Evolutionary conservation across 2,888 invertebrate genomes (phyloP).

Genomic region (Panopea generosa): DNA sequence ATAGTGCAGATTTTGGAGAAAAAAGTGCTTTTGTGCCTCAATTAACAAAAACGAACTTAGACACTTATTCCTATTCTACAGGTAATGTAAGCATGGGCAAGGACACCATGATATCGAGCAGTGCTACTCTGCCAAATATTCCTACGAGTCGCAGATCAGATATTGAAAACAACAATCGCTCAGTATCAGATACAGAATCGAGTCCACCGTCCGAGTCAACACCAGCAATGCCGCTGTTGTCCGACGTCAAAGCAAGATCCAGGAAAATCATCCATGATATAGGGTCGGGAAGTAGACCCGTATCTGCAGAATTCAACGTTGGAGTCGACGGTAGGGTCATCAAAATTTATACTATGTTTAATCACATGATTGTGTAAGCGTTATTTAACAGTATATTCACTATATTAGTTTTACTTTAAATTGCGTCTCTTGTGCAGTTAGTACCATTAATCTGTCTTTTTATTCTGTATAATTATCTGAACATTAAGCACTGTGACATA

Average conservation of each 20-base stretch:
- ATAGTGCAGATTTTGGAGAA: slow-evolving; percentile 61
- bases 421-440: no score
- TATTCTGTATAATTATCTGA: no score
- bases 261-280: slow-evolving; percentile 85
- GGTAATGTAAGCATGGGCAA: slow-evolving; percentile 59
- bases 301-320: slow-evolving; percentile 80
- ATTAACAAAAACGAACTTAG: slow-evolving; percentile 53
- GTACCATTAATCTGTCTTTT: no score
- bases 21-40: slow-evolving; percentile 64
- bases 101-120: slow-evolving; percentile 73
- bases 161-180: slow-evolving; percentile 83
- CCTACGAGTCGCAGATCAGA: slow-evolving; percentile 68
- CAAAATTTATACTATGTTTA: no score
- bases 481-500: no score
- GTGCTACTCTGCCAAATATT: slow-evolving; percentile 79
- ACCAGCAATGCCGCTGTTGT: slow-evolving; percentile 88
- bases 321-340: slow-evolving; percentile 80
- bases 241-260: slow-evolving; percentile 87
- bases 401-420: no score
- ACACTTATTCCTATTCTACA: slow-evolving; percentile 64
- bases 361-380: no score
- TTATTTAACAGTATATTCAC: no score
- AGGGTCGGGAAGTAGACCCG: slow-evolving; percentile 79
- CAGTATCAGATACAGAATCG: slow-evolving; percentile 84
- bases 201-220: slow-evolving; percentile 82